Evolutionary conservation across 2,797 vertebrate species (phyloP), one percentile per base, ranked within the genome.

Genomic region (Anguilla pacifica): DNA sequence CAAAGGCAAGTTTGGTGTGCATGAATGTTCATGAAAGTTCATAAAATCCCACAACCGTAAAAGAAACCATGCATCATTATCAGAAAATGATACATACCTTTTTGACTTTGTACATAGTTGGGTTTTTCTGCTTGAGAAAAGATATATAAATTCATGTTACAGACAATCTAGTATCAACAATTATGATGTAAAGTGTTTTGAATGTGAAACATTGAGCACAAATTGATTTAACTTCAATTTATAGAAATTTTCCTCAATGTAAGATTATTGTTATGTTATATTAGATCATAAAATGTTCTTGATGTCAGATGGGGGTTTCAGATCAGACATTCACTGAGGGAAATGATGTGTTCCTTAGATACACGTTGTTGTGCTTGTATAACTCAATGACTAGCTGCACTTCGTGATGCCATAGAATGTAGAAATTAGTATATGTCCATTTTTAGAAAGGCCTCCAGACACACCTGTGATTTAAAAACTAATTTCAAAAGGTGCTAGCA

Each of bases 161-260:
- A 64, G 84, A 85, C 83, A 79, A 81, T 64, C 72, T 72, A 13
- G 39, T n/a, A 64, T 81, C 83, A 83, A 25, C 49, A 83, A 31
- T 72, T 83, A 83, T 46, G 72, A 39, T 72, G 53, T 28, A 35
- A 84, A 35, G 74, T 88, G 77, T 70, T 86, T 39, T 83, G 49
- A 70, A 88, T 86, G 84, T 74, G 39, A 83, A 83, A 59, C 79
- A 84, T 59, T 83, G 79, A 86, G 85, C 88, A 88, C 88, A 86
- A 88, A 49, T 57, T 31, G 49, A 74, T 28, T 55, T n/a, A 79
- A 39, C 39, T 81, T 43, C 31, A 86, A 59, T 22, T 28, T 55
- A 53, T 39, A 1, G 19, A 9, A 28, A 15, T 59, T 79, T 35
- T 81, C 39, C 35, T 85, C 61, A 64, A 61, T 67, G 35, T 67